Percentiles rank a stretch among this genome's conserved stretches.
phyloP scores from a whole-genome alignment of 2,113 vertebrate species.

The Pimephales promelas region DNA sequence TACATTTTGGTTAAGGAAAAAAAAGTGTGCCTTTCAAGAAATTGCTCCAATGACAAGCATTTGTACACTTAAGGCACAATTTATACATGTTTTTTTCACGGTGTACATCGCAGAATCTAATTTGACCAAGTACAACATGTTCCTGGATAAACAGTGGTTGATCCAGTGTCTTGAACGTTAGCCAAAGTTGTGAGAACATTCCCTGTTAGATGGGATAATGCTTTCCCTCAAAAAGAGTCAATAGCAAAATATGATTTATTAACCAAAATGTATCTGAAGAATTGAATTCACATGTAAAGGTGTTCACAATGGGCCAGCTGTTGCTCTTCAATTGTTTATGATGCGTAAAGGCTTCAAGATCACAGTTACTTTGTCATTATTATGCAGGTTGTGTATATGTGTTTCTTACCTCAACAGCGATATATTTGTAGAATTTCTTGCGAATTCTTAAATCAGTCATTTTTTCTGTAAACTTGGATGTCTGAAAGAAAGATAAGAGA shows the following conservation, averaged over 20 bases:
- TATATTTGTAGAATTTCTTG: conserved; percentile 63
- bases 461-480: conserved; percentile 7
- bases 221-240: background rate
- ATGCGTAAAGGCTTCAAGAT: background rate
- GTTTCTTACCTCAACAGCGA: conserved; percentile 80
- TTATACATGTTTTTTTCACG: too few species aligned
- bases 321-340: background rate
- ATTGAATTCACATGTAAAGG: background rate
- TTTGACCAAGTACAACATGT: too few species aligned
- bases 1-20: too few species aligned
- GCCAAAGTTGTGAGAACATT: too few species aligned
- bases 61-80: too few species aligned
- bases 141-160: too few species aligned
- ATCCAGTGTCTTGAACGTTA: too few species aligned
- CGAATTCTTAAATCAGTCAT: conserved; percentile 58
- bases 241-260: background rate
- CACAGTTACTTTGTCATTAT: background rate
- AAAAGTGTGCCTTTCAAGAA: too few species aligned
- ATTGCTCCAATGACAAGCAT: too few species aligned
- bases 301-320: background rate
- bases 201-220: background rate
- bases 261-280: background rate
- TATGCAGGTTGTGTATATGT: background rate
- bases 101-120: too few species aligned
- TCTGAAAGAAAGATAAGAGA: conserved; percentile 10